Base-by-base conservation (phyloP, 2,888 invertebrate species). In the Cheilosia impressa region DNA sequence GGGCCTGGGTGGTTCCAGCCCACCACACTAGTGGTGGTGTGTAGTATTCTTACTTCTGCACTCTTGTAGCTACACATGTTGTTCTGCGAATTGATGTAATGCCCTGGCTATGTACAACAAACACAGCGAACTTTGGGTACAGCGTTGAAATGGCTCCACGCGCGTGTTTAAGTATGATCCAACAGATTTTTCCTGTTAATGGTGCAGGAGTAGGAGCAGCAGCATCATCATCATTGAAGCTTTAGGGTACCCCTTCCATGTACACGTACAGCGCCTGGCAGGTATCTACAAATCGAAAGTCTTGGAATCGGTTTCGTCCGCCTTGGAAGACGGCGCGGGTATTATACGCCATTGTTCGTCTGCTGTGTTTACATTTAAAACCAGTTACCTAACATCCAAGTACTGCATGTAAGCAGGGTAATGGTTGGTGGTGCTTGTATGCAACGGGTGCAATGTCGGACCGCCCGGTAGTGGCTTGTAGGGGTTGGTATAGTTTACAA, bases 31-130 rank as follows among this genome's bases (percentile, higher is more conserved):
- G 38, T 55, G 77, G 72, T 68, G 71, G 73, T 31, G 60, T 31
- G 62, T 27, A 50, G 45, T 65, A 60, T 71, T 81, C 77, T 80
- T 85, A 75, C 78, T 87, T 85, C 87, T 87, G 83, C 87, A 88
- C 87, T 87, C 87, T 87, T 88, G 88, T 88, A 85, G 78, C 79
- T 87, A 88, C 88, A 88, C 85, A 87, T 88, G 88, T 88, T 87
- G 77, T 87, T 87, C 78, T 76, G 52, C 79, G 88, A 88, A 87
- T 88, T 88, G 79, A 88, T 88, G 88, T 88, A 88, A 87, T 87
- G 87, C 81, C 85, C 87, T 79, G 83, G 71, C 85, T 76, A 81
- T 85, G 81, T 85, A 85, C 72, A 85, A 81, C 72, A 85, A 81
- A 81, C 85, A 81, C 85, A 85, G 53, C 31, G 71, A 80, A 80